Evolutionary conservation across 2,888 invertebrate genomes (phyloP).

Genomic region (Hecatera dysodea): DNA sequence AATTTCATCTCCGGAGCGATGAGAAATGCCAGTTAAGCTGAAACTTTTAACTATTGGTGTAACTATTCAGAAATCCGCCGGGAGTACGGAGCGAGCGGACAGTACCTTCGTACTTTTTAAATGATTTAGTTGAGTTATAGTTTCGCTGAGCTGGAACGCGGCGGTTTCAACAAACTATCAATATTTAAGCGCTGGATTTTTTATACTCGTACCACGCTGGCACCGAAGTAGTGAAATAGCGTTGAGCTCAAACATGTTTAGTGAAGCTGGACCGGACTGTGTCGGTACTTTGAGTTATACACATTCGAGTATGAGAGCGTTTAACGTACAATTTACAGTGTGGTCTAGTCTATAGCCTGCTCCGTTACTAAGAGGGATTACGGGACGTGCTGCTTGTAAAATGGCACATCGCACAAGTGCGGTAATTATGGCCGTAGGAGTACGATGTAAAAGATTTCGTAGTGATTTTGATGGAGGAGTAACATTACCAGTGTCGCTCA

Average conservation of each 20-base stretch:
- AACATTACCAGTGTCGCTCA: neutral
- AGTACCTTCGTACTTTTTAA: slow-evolving; percentile 61
- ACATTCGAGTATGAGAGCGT: neutral
- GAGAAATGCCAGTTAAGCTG: slow-evolving; percentile 69
- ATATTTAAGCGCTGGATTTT: slow-evolving; percentile 48
- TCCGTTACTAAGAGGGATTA: slow-evolving; percentile 1
- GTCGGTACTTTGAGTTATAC: slow-evolving; percentile 15
- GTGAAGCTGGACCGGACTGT: slow-evolving; percentile 13
- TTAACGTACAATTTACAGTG: neutral
- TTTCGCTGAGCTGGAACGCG: slow-evolving; percentile 39
- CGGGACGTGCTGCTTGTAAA: neutral
- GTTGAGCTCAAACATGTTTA: slow-evolving; percentile 14
- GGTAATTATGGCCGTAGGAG: neutral
- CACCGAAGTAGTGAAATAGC: slow-evolving; percentile 10
- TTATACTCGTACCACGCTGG: slow-evolving; percentile 29
- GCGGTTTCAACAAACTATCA: slow-evolving; percentile 52
- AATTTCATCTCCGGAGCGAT: slow-evolving; percentile 71
- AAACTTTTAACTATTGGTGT: slow-evolving; percentile 71
- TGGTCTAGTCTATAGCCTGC: neutral
- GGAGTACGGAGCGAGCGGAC: slow-evolving; percentile 47
- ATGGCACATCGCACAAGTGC: neutral
- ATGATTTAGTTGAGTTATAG: slow-evolving; percentile 67
- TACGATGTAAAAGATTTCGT: neutral
- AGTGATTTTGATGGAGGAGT: neutral
- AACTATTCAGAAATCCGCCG: slow-evolving; percentile 65